Conservation (phyloP, 2,797 vertebrate species). For the Australoheros facetus region DNA sequence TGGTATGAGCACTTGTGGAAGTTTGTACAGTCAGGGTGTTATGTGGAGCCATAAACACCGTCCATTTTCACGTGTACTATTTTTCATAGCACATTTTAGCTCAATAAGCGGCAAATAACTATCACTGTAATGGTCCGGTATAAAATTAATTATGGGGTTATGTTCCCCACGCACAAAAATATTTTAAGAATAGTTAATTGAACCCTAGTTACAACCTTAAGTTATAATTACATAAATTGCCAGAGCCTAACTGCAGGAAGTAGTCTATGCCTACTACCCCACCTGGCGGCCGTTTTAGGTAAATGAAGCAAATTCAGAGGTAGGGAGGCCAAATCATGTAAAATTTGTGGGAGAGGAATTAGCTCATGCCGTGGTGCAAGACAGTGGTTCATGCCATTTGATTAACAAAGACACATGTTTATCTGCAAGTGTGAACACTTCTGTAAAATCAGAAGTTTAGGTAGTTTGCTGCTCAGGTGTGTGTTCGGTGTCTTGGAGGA, state of each 20-base stretch:
- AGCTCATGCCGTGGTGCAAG: too few relatives aligned
- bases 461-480: background rate
- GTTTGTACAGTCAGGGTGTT: background rate
- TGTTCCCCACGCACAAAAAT: background rate
- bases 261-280: conserved; percentile 17
- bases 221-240: background rate
- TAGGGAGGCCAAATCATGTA: background rate
- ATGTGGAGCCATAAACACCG: background rate
- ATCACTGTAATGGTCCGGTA: background rate
- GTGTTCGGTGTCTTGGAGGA: background rate
- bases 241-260: background rate
- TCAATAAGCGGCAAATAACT: background rate
- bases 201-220: background rate
- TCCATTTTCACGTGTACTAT: conserved; percentile 6
- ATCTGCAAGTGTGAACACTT: background rate
- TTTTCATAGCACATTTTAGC: background rate
- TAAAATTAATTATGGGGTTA: background rate
- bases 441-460: background rate
- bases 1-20: background rate
- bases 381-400: background rate
- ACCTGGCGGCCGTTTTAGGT: conserved; percentile 49
- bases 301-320: background rate
- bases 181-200: background rate
- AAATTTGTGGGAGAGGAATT: background rate
- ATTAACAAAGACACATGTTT: too few relatives aligned